Evolutionary conservation across 2,113 vertebrate species (phyloP).

Genomic region (rat (Rattus norvegicus)): DNA sequence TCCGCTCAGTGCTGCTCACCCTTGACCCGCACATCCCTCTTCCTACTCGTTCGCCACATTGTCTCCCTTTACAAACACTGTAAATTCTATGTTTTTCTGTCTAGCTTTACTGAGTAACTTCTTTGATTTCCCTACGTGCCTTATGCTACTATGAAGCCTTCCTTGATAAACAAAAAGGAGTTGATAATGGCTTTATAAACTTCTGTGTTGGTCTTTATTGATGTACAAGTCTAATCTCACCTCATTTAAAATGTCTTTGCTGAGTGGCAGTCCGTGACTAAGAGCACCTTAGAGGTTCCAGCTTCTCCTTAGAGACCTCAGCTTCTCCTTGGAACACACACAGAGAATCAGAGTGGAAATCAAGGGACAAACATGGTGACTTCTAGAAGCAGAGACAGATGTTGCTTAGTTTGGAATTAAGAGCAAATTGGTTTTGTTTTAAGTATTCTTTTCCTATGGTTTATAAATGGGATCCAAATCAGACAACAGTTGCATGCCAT

Average conservation of each 20-base stretch:
- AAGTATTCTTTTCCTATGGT: not conserved
- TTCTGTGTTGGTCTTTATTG: not conserved
- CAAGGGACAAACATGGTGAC: not conserved
- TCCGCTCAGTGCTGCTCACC: not conserved
- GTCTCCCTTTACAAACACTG: not conserved
- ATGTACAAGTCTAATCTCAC: not conserved
- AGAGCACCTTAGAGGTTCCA: not conserved
- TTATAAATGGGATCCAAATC: not conserved
- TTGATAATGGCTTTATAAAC: not conserved
- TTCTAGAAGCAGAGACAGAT: not conserved
- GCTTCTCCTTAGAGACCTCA: not conserved
- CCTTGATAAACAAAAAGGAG: not conserved
- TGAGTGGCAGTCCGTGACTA: not conserved
- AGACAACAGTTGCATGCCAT: not conserved
- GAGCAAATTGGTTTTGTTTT: not conserved
- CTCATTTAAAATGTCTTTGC: not conserved
- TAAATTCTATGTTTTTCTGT: not conserved
- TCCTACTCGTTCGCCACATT: not conserved
- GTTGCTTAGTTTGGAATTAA: not conserved
- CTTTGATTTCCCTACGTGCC: not conserved
- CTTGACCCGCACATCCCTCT: not conserved
- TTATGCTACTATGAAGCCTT: not conserved
- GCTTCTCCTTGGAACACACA: not conserved
- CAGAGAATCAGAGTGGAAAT: not conserved
- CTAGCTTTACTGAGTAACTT: not conserved